Evolutionary conservation across 2,888 invertebrate genomes (phyloP).

Genomic region (Smittia aterrima): DNA sequence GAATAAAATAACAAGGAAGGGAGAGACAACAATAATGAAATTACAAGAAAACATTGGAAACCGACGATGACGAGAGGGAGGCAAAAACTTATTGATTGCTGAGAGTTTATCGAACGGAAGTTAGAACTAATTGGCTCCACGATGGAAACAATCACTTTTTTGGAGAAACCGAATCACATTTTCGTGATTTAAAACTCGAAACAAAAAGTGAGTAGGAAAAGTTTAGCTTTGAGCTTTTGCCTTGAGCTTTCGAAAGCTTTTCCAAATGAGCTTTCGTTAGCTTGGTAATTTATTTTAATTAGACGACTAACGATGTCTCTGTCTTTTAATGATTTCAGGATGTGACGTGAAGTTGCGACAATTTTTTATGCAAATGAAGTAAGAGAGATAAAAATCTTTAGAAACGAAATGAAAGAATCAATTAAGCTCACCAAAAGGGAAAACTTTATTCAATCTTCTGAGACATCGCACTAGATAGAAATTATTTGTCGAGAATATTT

Average conservation of each 20-base stretch:
- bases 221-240: too few relatives aligned
- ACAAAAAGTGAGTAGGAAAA: not conserved
- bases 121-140: not conserved
- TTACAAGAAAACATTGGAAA: not conserved
- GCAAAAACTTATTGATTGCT: not conserved
- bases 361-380: too few relatives aligned
- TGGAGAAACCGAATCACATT: not conserved
- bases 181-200: not conserved
- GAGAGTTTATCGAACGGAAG: not conserved
- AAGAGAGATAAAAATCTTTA: too few relatives aligned
- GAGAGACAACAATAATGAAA: not conserved
- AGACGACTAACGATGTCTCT: too few relatives aligned
- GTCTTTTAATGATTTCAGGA: too few relatives aligned
- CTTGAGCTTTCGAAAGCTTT: too few relatives aligned
- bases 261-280: too few relatives aligned
- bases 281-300: too few relatives aligned
- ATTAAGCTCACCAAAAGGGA: not conserved
- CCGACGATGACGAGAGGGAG: not conserved
- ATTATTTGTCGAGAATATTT: not conserved
- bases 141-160: not conserved
- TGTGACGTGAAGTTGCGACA: too few relatives aligned
- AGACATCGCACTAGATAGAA: slow-evolving; percentile 39
- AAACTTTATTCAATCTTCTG: not conserved
- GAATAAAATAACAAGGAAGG: not conserved
- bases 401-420: not conserved